Conservation (phyloP, 2,113 vertebrate genomes). For the Macaca mulatta region DNA sequence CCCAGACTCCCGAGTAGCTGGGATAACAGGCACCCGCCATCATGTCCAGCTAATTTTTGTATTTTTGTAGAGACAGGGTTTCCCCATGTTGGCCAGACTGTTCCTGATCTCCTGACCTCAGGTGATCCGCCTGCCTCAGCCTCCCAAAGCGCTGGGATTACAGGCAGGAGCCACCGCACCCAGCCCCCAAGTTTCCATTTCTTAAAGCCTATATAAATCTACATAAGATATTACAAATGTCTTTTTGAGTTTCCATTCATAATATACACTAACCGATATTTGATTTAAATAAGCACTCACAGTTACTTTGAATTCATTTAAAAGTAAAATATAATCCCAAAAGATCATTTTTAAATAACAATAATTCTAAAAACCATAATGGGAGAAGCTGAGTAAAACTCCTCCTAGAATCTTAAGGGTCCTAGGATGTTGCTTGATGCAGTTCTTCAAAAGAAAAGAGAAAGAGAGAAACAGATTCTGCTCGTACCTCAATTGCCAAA, state of each 20-base stretch:
- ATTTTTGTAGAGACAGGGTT: too few species aligned
- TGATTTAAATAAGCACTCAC: constrained; percentile 32
- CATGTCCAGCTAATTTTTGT: too few species aligned
- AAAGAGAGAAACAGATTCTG: background rate
- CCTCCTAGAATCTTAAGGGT: background rate
- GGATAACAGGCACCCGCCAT: too few species aligned
- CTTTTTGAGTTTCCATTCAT: background rate
- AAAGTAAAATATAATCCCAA: constrained; percentile 5
- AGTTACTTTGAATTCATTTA: constrained; percentile 47
- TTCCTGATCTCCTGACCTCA: too few species aligned
- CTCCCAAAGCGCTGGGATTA: too few species aligned
- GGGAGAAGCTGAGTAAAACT: background rate
- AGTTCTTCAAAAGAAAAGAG: background rate
- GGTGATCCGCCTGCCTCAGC: too few species aligned
- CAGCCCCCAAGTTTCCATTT: background rate
- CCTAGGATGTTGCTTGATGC: background rate
- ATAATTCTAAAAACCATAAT: constrained; percentile 1
- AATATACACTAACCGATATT: background rate
- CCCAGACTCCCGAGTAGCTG: too few species aligned
- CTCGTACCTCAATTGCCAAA: background rate
- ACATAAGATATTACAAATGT: background rate
- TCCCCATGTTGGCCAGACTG: too few species aligned
- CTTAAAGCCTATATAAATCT: constrained; percentile 1
- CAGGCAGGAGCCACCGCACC: too few species aligned
- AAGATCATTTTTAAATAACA: constrained; percentile 46